Evolutionary conservation across 2,888 invertebrate genomes (phyloP), one percentile per base, ranked within the genome.

Genomic region (Chrysolina americana): DNA sequence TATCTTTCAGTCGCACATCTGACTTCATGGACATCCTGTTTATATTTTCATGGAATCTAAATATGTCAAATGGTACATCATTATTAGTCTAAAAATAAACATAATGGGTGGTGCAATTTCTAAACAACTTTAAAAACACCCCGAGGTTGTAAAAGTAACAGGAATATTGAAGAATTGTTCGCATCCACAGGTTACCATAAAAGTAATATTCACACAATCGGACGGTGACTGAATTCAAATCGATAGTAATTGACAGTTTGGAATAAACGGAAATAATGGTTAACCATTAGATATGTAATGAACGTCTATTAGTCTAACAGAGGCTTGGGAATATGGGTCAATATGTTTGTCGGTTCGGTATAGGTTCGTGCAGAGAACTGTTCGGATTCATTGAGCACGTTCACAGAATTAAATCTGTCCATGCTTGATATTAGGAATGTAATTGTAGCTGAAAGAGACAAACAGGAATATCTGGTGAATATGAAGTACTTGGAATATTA

Each of bases 211-310:
- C 9, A 23, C 28, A 23, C 59, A 59, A 10, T 59, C 8, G 59
- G 59, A 59, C n/a, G n/a, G 56, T 56, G 21, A 59, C 59, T 36
- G 36, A 53, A 48, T 41, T 21, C 41, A 53, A 48, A 68, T 68
- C 66, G 66, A 36, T 66, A 11, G 50, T 68, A 53, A 68, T 68
- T 68, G 68, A 41, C 41, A 56, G 68, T 68, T 53, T 66, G 10
- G 28, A 17, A 66, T 66, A 66, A 66, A 53, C 68, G 68, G 68
- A 53, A 68, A 68, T 68, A 68, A 68, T 68, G 21, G 68, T 50
- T 41, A 36, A 56, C 53, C 50, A 68, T 68, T 53, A 53, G 53
- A 68, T 41, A 28, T 56, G 53, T 41, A 68, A 68, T 68, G 53
- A 68, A 11, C 48, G 68, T 53, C 68, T 41, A 68, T 68, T 53